Evolutionary conservation across 2,888 invertebrate species (phyloP).

Genomic region (Heteromyza rotundicornis): DNA sequence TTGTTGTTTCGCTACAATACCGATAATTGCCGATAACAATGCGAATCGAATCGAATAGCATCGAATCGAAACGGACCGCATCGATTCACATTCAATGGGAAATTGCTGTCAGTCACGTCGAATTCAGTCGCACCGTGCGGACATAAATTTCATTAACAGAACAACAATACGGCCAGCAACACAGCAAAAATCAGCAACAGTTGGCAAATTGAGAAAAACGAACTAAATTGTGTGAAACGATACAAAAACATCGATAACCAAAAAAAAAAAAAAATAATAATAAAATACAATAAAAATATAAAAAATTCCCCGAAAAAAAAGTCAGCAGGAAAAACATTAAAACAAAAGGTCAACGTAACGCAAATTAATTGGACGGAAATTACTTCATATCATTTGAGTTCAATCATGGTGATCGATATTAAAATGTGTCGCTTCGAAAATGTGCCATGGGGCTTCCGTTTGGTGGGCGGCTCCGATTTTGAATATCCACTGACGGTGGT

Average conservation of each 20-base stretch:
- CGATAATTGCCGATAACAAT: slow-evolving; percentile 26
- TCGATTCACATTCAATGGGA: slow-evolving; percentile 6
- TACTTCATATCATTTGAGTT: no score
- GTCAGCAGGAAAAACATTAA: no score
- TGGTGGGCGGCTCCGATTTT: slow-evolving; percentile 77
- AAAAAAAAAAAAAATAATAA: not conserved
- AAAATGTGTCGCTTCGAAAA: slow-evolving; percentile 69
- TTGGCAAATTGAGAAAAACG: not conserved
- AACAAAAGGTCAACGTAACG: not conserved
- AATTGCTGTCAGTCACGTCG: slow-evolving; percentile 32
- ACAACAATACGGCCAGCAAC: slow-evolving; percentile 15
- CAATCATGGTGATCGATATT: slow-evolving; percentile 73
- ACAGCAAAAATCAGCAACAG: slow-evolving; percentile 16
- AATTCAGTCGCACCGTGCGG: slow-evolving; percentile 1
- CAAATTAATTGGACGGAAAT: not conserved
- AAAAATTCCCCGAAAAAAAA: not conserved
- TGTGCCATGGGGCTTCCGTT: slow-evolving; percentile 79
- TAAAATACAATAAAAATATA: not conserved
- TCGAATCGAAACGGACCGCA: slow-evolving; percentile 17
- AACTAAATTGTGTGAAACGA: slow-evolving; percentile 1
- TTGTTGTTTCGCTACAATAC: not conserved
- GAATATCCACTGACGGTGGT: slow-evolving; percentile 76
- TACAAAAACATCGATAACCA: not conserved
- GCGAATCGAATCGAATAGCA: slow-evolving; percentile 15
- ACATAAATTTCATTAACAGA: slow-evolving; percentile 15